phyloP scores from a whole-genome alignment of 1,140 invertebrate species.

The Drosophila erecta region DNA sequence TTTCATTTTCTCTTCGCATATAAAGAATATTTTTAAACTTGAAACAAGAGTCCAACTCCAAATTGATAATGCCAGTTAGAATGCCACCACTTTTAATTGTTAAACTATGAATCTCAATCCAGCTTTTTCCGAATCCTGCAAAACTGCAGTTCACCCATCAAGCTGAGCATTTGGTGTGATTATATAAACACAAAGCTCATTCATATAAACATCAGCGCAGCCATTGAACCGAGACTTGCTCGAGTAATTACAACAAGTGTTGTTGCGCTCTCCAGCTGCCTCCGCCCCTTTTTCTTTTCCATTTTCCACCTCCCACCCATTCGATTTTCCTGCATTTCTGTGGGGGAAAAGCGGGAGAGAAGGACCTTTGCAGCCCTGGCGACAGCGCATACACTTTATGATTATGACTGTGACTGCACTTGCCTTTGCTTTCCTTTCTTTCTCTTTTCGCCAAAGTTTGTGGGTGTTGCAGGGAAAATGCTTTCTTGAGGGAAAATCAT shows the following conservation, averaged over 20 bases:
- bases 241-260: slow-evolving; percentile 75
- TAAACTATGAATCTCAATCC: background rate
- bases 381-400: slow-evolving; percentile 79
- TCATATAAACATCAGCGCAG: slow-evolving; percentile 74
- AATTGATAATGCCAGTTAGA: too few species aligned
- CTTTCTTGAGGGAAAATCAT: slow-evolving; percentile 14
- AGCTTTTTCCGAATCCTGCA: background rate
- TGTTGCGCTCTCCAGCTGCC: slow-evolving; percentile 15
- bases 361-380: slow-evolving; percentile 38
- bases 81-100: background rate
- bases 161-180: slow-evolving; percentile 59
- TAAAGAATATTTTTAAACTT: too few species aligned
- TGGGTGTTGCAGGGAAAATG: slow-evolving; percentile 11
- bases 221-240: slow-evolving; percentile 57
- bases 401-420: slow-evolving; percentile 65
- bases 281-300: background rate
- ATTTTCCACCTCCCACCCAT: background rate
- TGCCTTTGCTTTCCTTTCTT: slow-evolving; percentile 17
- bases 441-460: slow-evolving; percentile 24
- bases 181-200: slow-evolving; percentile 72
- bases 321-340: slow-evolving; percentile 32
- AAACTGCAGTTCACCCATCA: slow-evolving; percentile 13
- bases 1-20: too few species aligned
- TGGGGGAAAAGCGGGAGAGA: background rate
- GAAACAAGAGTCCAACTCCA: too few species aligned